Conservation (phyloP, 2,797 vertebrate genomes). For the Xiphorhynchus erythropygius region DNA sequence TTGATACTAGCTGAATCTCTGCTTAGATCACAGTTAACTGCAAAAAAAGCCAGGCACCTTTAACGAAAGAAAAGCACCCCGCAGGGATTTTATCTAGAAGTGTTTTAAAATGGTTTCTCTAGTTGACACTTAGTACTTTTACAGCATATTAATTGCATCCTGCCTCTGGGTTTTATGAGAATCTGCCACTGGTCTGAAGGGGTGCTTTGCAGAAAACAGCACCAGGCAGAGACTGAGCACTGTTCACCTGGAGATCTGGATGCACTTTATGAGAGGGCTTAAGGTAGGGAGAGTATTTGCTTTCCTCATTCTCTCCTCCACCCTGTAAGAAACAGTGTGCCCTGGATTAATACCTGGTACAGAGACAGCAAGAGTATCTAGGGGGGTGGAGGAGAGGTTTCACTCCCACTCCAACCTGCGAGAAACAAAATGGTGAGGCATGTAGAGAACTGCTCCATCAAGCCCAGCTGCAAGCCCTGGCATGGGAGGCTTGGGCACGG, state of each 20-base stretch:
- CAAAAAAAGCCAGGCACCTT: background rate
- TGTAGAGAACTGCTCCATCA: slow-evolving; percentile 31
- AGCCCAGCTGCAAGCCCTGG: slow-evolving; percentile 49
- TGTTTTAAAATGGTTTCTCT: slow-evolving; percentile 12
- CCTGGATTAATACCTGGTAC: background rate
- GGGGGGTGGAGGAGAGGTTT: slow-evolving; percentile 11
- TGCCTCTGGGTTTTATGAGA: background rate
- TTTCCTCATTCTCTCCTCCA: background rate
- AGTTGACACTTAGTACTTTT: slow-evolving; percentile 1
- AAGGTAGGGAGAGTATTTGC: background rate
- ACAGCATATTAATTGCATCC: slow-evolving; percentile 37
- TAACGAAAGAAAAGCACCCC: background rate
- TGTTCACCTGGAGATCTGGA: slow-evolving; percentile 23
- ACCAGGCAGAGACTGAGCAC: background rate
- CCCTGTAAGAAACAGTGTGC: background rate
- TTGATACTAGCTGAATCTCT: background rate
- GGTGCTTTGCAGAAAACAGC: slow-evolving; percentile 1
- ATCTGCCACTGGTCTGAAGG: background rate
- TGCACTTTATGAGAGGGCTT: background rate
- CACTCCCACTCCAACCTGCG: background rate
- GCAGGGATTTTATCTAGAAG: background rate
- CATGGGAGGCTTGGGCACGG: background rate
- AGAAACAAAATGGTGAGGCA: background rate
- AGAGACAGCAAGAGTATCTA: background rate
- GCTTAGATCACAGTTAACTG: background rate